Conservation (phyloP, 2,113 vertebrate species). For the Lagopus leucura region DNA sequence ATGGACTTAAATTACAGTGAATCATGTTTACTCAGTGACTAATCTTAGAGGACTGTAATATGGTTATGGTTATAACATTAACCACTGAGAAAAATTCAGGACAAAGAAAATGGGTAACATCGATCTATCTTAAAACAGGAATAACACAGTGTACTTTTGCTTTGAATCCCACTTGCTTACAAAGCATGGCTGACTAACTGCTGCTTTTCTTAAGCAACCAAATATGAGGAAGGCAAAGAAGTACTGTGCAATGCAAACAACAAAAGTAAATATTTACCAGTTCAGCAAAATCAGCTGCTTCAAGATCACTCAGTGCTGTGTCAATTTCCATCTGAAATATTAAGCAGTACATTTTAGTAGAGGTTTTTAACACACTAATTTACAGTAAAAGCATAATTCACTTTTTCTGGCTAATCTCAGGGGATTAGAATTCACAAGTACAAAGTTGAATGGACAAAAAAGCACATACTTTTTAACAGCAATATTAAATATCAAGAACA, state of each 20-base stretch:
- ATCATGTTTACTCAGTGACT: not conserved
- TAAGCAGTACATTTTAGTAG: not conserved
- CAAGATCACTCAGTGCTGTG: conserved; percentile 90
- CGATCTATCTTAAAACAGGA: not conserved
- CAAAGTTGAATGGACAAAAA: not conserved
- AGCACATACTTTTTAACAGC: not conserved
- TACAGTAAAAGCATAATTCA: fast-evolving
- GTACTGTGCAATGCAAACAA: not conserved
- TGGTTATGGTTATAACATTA: fast-evolving
- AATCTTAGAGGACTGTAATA: not conserved
- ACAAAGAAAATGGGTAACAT: not conserved
- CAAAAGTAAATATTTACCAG: conserved; percentile 81
- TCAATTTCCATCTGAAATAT: conserved; percentile 89
- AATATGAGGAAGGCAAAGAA: not conserved
- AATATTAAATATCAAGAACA: not conserved
- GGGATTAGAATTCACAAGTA: not conserved
- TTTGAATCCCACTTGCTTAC: not conserved
- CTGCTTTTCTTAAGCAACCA: not conserved
- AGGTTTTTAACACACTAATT: not conserved
- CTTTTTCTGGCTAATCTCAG: not conserved
- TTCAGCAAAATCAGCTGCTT: conserved; percentile 95
- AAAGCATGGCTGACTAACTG: not conserved
- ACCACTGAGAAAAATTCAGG: not conserved
- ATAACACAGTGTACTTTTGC: not conserved
- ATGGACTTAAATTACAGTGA: not conserved